Base-by-base conservation (phyloP, 2,797 vertebrate genomes). In the Melanotaenia trifasciata region DNA sequence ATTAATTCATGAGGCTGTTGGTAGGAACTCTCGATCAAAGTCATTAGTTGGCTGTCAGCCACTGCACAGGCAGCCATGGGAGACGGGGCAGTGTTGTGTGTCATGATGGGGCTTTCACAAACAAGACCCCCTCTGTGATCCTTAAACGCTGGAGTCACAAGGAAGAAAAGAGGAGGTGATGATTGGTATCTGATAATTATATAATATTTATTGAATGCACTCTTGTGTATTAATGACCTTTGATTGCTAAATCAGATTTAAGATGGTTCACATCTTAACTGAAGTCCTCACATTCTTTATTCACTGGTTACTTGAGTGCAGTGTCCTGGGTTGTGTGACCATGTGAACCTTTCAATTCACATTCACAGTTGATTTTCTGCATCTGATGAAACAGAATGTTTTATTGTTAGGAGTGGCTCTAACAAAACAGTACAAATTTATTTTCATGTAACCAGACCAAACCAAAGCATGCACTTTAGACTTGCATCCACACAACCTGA, bases 1-100 rank as follows among this genome's bases (percentile, higher is more conserved):
- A 88, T 74, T 89, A 84, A 90, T 89, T 90, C 86, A 87, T 90
- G 85, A 85, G 67, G 73, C 72, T 57, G 81, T 72, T 83, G 62
- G 80, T 69, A 33, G 66, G 73, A 84, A 51, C 28, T 50, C 79
- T 81, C 28, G 26, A 57, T 47, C 38, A 66, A 83, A 86, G 74
- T 85, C 88, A 79, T 89, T 87, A 88, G 89, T 76, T 47, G 72
- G 22, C 74, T 71, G 88, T 90, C 87, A 84, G 81, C 73, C 65
- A 24, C 33, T 12, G 72, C 24, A 72, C 71, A 36, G 14, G 36
- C 45, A 66, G 76, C 74, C 24, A 1, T 58, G 83, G 76, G 83
- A 87, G 74, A 45, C n/a, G 67, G 40, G 77, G 65, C 54, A 10
- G 40, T 18, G 32, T 62, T 71, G 58, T 70, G 84, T 70, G 77